A percentile compares a stretch with the other conserved stretches of the same genome.
Conservation (phyloP, 2,888 invertebrate species). For the Mesochorus sp. region DNA sequence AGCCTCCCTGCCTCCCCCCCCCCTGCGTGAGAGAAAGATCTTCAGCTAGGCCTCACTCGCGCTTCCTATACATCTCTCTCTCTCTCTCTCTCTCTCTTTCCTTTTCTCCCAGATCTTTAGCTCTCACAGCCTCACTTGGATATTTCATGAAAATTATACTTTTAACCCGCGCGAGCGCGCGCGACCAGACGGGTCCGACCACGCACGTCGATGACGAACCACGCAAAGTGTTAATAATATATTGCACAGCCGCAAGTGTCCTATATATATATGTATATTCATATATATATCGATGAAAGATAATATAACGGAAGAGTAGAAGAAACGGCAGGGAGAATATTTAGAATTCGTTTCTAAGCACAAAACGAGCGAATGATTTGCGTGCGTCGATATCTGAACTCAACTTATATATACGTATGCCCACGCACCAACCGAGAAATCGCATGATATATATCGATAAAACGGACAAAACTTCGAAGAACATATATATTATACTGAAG, state of each 20-base stretch:
- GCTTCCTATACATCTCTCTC: not conserved
- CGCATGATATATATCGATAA: no score
- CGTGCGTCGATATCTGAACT: not conserved
- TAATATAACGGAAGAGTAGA: no score
- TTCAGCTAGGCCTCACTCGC: constrained; percentile 38
- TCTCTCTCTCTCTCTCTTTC: constrained; percentile 13
- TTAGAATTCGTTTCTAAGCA: not conserved
- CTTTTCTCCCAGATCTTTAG: not conserved
- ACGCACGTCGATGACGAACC: constrained; percentile 53
- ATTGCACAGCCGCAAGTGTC: constrained; percentile 1
- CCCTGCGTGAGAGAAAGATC: constrained; percentile 57
- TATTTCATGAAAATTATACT: constrained; percentile 59
- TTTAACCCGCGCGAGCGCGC: no score
- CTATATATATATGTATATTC: no score
- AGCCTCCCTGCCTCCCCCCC: constrained; percentile 27
- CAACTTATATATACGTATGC: no score
- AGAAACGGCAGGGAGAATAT: not conserved
- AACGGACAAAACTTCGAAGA: no score
- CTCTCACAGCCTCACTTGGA: constrained; percentile 18
- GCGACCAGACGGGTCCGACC: constrained; percentile 62
- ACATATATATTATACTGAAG: no score
- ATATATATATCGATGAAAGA: not conserved
- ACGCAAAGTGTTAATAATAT: constrained; percentile 34
- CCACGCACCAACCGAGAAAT: no score
- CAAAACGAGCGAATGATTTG: not conserved